phyloP scores from a whole-genome alignment of 2,113 vertebrate species.

The Amblyornis subalaris region DNA sequence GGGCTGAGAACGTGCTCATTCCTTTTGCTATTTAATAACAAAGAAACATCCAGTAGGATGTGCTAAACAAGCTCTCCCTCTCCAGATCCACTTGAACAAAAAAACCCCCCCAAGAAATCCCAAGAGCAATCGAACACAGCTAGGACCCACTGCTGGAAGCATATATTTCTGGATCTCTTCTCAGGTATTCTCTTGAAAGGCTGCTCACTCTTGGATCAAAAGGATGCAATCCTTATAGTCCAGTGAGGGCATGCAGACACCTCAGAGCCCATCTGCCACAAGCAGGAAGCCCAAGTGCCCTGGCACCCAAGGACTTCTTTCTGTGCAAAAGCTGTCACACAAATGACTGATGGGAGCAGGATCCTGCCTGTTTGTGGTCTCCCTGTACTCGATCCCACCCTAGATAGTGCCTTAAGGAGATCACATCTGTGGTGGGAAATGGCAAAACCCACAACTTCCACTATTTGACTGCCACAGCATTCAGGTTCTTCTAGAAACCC shows the following conservation, averaged over 20 bases:
- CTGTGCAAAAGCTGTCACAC: background rate
- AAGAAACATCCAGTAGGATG: background rate
- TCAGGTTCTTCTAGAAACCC: background rate
- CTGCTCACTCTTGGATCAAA: background rate
- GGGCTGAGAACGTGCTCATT: background rate
- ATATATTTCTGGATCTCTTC: background rate
- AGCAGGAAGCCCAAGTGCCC: background rate
- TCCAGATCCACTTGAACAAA: background rate
- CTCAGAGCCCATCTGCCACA: background rate
- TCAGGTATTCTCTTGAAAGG: background rate
- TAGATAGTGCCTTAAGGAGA: background rate
- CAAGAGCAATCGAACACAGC: background rate
- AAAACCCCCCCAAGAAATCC: background rate
- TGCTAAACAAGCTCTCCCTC: background rate
- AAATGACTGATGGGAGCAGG: background rate
- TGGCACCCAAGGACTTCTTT: background rate
- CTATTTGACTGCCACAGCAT: background rate
- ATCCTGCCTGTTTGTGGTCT: background rate
- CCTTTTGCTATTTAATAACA: background rate
- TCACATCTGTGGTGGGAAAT: background rate
- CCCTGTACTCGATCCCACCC: background rate
- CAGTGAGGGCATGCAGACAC: fast-evolving
- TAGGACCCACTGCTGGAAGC: background rate
- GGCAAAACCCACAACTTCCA: background rate
- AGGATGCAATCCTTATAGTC: background rate